Conservation (phyloP, 1,140 invertebrate species). For the Scaptomyza hsui region DNA sequence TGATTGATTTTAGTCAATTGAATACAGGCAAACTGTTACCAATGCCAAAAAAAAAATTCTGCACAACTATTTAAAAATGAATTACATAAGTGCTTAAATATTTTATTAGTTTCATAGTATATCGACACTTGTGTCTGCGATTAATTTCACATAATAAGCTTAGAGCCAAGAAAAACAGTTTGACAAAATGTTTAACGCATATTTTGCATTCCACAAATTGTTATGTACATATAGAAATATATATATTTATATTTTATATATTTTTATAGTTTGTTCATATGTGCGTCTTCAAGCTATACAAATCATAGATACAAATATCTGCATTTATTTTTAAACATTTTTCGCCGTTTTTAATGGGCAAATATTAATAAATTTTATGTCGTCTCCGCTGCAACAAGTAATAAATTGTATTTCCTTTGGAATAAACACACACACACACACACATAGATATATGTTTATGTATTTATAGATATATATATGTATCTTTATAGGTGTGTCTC, state of each 20-base stretch:
- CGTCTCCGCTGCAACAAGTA: constrained; percentile 69
- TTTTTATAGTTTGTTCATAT: constrained; percentile 45
- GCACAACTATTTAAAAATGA: constrained; percentile 47
- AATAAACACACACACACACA: constrained; percentile 6
- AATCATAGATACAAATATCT: constrained; percentile 40
- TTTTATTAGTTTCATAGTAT: constrained; percentile 18
- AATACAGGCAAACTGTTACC: constrained; percentile 27
- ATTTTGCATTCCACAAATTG: constrained; percentile 60
- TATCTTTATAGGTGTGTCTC: constrained; percentile 28
- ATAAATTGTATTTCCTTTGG: constrained; percentile 68
- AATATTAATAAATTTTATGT: constrained; percentile 80
- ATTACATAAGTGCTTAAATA: constrained; percentile 60
- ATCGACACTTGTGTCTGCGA: constrained; percentile 37
- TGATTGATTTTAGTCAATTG: constrained; percentile 72
- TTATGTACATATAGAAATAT: constrained; percentile 21
- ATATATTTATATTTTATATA: constrained; percentile 31
- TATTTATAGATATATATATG: constrained; percentile 14
- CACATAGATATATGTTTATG: constrained; percentile 10
- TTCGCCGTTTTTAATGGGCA: constrained; percentile 58
- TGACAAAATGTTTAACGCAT: constrained; percentile 69
- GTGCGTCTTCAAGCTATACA: constrained; percentile 54
- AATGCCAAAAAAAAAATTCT: constrained; percentile 40
- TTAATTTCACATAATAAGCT: constrained; percentile 49
- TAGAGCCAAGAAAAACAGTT: constrained; percentile 19
- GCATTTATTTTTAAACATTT: constrained; percentile 73